Base-by-base conservation (phyloP, 2,113 vertebrate species). In the Eudyptes chrysolophus region DNA sequence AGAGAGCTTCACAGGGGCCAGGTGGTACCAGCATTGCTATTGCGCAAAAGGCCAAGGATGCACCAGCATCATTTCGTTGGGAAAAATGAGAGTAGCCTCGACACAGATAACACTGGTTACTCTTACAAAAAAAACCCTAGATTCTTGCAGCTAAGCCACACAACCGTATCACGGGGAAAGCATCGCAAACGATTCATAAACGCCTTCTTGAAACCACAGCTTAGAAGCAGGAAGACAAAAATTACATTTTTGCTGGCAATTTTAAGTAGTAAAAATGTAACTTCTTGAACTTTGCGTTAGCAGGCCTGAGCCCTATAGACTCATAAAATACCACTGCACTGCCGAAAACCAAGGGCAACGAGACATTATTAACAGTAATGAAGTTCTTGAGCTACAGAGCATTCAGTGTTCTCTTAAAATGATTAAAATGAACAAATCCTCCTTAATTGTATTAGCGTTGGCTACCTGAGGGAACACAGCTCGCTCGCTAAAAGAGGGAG, bases 51-150 rank as follows among this genome's bases (percentile, higher is more conserved):
- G 72, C 26, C 55, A 15, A 29, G 34, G 57, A n/a, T 6, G n/a
- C 22, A 13, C 27, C 24, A 9, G 46, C 10, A 5, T 3, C 36
- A n/a, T n/a, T 40, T n/a, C 0, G 2, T 2, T 14, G 16, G 36
- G 16, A 26, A 25, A 38, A 85, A 6, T 0, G 2, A 30, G 30
- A 25, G 68, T 5, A 18, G 64, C 34, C 70, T 58, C 55, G 32
- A 29, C 38, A 17, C 13, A 20, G 32, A 12, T 7, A 4, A 46
- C 34, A 13, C 19, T 7, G 54, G 29, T 52, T 26, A 12, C 34
- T 12, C 27, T 16, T 7, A 21, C 3, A 25, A 54, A 52, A 30
- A 54, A 62, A 16, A 3, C 10, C 13, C 7, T 4, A 38, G 42
- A 79, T 42, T 19, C 76, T 52, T 10, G 29, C 65, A 78, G 12